These are phyloP conservation scores for Crossocerus cetratus DNA, from an alignment of 2,888 invertebrate genomes.

Conservation along the genomic window DNA sequence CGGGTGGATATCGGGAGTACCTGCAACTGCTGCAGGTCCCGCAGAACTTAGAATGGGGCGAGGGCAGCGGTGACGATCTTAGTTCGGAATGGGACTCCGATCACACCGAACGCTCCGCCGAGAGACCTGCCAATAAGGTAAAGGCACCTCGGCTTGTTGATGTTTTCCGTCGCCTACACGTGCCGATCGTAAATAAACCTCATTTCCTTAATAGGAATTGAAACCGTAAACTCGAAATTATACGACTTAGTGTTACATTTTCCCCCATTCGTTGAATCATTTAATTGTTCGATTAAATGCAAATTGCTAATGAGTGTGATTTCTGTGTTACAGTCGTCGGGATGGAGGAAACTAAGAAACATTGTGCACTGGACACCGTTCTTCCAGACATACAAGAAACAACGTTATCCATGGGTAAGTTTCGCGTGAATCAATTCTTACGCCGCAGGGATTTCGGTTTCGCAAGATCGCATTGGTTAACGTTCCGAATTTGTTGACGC, in stretches of 20 bases:
- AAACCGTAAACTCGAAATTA: too few relatives aligned
- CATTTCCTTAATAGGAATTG: too few relatives aligned
- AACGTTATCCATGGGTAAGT: conserved; percentile 94
- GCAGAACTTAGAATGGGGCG: conserved; percentile 85
- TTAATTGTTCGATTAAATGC: too few relatives aligned
- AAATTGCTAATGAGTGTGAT: background rate
- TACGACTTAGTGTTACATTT: too few relatives aligned
- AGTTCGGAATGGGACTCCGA: conserved; percentile 96
- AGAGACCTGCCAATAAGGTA: conserved; percentile 34
- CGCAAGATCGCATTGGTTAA: background rate
- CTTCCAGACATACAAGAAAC: conserved; percentile 97
- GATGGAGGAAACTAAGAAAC: conserved; percentile 95
- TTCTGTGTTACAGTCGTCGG: conserved; percentile 86
- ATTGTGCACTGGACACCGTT: conserved; percentile 98
- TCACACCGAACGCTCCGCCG: conserved; percentile 55
- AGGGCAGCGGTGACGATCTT: conserved; percentile 93
- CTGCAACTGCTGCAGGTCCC: conserved; percentile 85
- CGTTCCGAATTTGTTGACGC: background rate
- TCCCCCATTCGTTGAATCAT: too few relatives aligned
- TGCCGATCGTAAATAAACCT: too few relatives aligned
- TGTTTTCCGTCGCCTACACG: background rate
- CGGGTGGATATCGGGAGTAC: conserved; percentile 86
- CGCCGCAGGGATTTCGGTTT: background rate
- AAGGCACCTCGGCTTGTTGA: conserved; percentile 1
- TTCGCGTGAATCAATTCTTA: too few relatives aligned